These are phyloP conservation scores for Apostichopus californicus DNA, from an alignment of 35 echinoderm and acorn worm genomes.

Conservation along the genomic window DNA sequence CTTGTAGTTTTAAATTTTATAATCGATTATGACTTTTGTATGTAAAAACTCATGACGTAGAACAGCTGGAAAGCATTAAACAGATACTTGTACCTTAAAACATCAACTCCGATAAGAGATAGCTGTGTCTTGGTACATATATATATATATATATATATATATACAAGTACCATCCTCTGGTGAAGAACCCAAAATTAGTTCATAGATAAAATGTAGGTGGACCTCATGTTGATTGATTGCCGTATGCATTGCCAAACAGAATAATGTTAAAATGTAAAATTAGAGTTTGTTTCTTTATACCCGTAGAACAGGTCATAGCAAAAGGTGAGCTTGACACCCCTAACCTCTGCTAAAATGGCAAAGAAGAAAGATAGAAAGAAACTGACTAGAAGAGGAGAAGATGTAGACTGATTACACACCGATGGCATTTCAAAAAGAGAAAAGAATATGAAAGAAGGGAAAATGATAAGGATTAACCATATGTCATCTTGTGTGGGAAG, in stretches of 20 bases:
- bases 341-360: not conserved
- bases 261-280: not conserved
- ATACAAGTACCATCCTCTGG: too few relatives aligned
- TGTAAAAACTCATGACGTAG: too few relatives aligned
- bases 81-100: too few relatives aligned
- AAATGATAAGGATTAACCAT: not conserved
- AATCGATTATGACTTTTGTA: too few relatives aligned
- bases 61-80: too few relatives aligned
- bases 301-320: too few relatives aligned
- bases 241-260: not conserved
- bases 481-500: not conserved
- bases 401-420: not conserved
- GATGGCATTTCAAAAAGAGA: not conserved
- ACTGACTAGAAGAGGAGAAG: not conserved
- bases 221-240: not conserved
- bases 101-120: too few relatives aligned
- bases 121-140: too few relatives aligned
- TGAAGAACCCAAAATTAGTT: not conserved
- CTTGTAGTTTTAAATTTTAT: too few relatives aligned
- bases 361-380: not conserved
- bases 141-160: too few relatives aligned
- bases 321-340: too few relatives aligned
- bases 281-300: not conserved
- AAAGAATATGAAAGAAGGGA: not conserved
- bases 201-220: not conserved